Percentiles rank a stretch among this genome's conserved stretches.
Evolutionary conservation across 2,797 vertebrate genomes (phyloP).

Genomic region (Hylomyscus alleni): DNA sequence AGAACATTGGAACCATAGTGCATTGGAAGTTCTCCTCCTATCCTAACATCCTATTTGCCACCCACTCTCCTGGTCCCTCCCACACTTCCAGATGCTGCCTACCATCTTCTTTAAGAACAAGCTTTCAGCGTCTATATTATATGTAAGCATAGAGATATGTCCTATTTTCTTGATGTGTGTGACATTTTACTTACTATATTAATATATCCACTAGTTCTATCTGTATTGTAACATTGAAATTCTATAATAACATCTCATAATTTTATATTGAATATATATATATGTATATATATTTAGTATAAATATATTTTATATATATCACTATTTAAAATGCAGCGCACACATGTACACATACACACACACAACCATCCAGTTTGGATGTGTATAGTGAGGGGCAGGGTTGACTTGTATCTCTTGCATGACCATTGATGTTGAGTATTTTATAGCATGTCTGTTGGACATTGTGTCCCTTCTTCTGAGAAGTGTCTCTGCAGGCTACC

Average conservation of each 20-base stretch:
- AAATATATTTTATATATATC: not conserved
- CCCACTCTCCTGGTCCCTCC: not conserved
- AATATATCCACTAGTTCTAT: not conserved
- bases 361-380: not conserved
- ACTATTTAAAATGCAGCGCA: not conserved
- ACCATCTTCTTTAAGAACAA: not conserved
- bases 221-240: not conserved
- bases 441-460: not conserved
- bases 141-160: not conserved
- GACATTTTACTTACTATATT: not conserved
- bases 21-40: not conserved
- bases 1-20: not conserved
- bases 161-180: not conserved
- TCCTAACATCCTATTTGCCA: too few relatives aligned
- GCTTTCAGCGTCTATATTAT: not conserved
- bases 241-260: not conserved
- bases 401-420: not conserved
- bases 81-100: not conserved
- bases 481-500: not conserved
- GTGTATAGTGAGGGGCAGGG: not conserved
- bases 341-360: not conserved
- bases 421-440: not conserved
- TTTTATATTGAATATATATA: not conserved
- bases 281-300: not conserved
- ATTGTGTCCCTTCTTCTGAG: not conserved